Base-by-base conservation (phyloP, 2,797 vertebrate genomes). In the Myotis myotis region DNA sequence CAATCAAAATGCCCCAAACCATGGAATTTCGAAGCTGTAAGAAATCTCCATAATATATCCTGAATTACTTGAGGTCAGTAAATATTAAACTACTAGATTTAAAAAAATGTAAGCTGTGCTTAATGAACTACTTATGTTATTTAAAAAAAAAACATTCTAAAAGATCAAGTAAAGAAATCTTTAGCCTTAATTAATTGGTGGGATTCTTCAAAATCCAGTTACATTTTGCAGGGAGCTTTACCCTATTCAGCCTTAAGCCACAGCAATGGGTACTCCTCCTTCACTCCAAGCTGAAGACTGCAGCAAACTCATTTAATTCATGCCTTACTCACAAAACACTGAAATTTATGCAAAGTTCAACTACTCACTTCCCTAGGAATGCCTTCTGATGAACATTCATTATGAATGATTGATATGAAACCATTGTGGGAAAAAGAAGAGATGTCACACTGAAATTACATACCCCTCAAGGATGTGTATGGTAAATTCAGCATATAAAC, bases 301-400 rank as follows among this genome's bases (percentile, higher is more conserved):
- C 5, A 93, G 3, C 44, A 95, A 84, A 95, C 53, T 84, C 5
- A 75, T 78, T 91, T 96, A 93, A 0, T 22, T 66, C 47, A 53
- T 25, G 38, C 0, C 93, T 72, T 68, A 47, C 82, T 80, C 66
- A 86, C 10, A 74, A 74, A 95, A 96, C 94, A 96, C 13, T 82
- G 86, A 94, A 91, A 91, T 93, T 95, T 85, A 47, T 83, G 51
- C 88, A 57, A 76, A 95, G 33, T 97, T 96, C 87, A 66, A 94
- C 89, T 47, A 92, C 11, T 23, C 88, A 36, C 90, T n/a, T 97
- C 93, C 15, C 10, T 74, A 87, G 53, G 20, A 95, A 51, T 81
- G 70, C 44, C 8, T 88, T 30, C 49, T 93, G 13, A 82, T 91
- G 64, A 84, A 19, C 20, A 82, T 76, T 91, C 17, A 76, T 57